These are phyloP conservation scores for Siniperca chuatsi DNA, from an alignment of 2,113 vertebrate genomes.

Conservation along the genomic window DNA sequence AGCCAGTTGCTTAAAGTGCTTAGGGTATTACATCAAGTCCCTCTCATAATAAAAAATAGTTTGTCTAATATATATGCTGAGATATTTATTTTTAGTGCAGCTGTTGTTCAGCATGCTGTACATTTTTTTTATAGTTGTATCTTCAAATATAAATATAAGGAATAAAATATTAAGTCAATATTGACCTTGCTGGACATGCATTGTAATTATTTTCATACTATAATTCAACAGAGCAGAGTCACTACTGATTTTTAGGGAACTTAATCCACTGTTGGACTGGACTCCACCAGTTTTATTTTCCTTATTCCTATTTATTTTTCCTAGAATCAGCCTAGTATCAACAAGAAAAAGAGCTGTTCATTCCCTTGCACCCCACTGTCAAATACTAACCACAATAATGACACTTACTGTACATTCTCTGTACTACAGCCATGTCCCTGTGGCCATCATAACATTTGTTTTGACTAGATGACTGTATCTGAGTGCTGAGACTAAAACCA, in stretches of 20 bases:
- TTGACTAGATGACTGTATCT: constrained; percentile 59
- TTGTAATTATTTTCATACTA: not conserved
- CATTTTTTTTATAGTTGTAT: not conserved
- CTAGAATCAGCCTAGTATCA: not conserved
- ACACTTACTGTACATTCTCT: constrained; percentile 57
- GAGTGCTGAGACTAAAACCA: constrained; percentile 67
- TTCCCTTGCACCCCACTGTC: constrained; percentile 80
- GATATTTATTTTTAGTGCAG: not conserved
- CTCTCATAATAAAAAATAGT: not conserved
- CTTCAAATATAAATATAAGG: constrained; percentile 5
- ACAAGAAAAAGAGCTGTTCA: constrained; percentile 72
- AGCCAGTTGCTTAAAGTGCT: constrained; percentile 70
- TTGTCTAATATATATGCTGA: constrained; percentile 2
- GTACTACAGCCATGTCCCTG: constrained; percentile 56
- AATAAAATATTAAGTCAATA: not conserved
- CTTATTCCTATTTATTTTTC: too few relatives aligned
- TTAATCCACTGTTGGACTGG: not conserved
- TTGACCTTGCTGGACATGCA: not conserved
- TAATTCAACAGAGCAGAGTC: not conserved
- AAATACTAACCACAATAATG: constrained; percentile 70
- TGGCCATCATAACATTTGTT: constrained; percentile 72
- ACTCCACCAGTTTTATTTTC: not conserved
- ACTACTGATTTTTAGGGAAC: not conserved
- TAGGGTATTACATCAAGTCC: constrained; percentile 10
- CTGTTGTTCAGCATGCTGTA: not conserved